Percentiles rank a stretch among this genome's conserved stretches.
phyloP scores from a whole-genome alignment of 2,888 invertebrate species.

The Alentia gelatinosa region DNA sequence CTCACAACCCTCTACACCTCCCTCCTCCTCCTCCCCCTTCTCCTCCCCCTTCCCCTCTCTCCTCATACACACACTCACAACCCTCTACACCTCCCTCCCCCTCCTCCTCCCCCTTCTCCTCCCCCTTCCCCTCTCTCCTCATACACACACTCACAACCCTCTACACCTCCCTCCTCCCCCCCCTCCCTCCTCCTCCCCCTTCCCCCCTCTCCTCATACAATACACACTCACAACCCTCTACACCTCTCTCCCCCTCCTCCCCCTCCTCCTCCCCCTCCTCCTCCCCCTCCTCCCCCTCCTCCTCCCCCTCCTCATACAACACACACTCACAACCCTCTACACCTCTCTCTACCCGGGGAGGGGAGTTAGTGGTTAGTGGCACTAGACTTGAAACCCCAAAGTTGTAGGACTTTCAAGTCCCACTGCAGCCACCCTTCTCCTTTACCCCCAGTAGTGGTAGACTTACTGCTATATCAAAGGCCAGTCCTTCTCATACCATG shows the following conservation, averaged over 20 bases:
- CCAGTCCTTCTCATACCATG: no score
- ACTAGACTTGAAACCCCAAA: neutral
- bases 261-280: neutral
- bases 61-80: neutral
- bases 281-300: neutral
- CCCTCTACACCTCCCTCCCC: neutral
- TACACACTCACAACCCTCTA: neutral
- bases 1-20: no score
- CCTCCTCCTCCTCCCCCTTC: neutral
- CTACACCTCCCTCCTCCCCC: neutral
- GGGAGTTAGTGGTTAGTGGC: neutral
- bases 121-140: neutral
- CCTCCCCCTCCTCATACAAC: neutral
- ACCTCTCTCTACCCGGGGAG: neutral
- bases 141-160: neutral
- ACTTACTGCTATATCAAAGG: no score
- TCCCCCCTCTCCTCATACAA: neutral
- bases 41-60: neutral
- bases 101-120: neutral
- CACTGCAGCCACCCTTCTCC: no score
- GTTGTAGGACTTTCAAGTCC: no score
- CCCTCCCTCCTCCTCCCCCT: neutral
- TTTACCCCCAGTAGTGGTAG: no score
- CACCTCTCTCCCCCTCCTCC: neutral
- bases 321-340: neutral